These are phyloP conservation scores for Pyrocoelia pectoralis DNA, from an alignment of 2,888 invertebrate species.

Conservation along the genomic window DNA sequence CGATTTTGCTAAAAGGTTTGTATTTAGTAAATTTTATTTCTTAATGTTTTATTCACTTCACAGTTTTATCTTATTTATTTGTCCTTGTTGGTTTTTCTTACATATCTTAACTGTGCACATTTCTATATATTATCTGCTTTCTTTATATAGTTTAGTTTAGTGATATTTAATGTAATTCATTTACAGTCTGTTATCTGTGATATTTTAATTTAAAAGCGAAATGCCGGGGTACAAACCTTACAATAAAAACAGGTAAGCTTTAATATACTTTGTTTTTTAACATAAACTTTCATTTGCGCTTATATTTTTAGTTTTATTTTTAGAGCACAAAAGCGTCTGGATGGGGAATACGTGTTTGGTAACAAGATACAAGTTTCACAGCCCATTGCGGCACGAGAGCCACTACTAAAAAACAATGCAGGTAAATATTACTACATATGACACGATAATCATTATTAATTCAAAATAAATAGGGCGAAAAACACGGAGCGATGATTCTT, in stretches of 20 bases:
- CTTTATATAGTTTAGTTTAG: background rate
- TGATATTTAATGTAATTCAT: background rate
- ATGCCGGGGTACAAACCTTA: background rate
- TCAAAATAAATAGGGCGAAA: slow-evolving; percentile 21
- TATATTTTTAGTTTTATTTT: background rate
- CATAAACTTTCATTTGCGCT: background rate
- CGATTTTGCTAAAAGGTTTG: slow-evolving; percentile 75
- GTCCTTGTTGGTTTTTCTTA: background rate
- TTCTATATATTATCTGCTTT: background rate
- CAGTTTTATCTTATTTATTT: background rate
- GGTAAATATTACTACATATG: slow-evolving; percentile 29
- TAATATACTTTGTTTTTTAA: background rate
- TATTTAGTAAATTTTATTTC: slow-evolving; percentile 4
- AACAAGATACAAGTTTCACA: slow-evolving; percentile 69
- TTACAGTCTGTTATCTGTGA: no score
- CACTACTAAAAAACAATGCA: slow-evolving; percentile 40
- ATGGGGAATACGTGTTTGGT: slow-evolving; percentile 84
- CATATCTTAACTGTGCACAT: background rate
- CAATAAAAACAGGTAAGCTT: background rate
- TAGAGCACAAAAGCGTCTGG: slow-evolving; percentile 86
- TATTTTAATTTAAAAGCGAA: no score
- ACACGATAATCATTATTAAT: background rate
- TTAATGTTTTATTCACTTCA: background rate
- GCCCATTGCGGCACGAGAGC: slow-evolving; percentile 32
- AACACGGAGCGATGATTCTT: slow-evolving; percentile 12